These are phyloP conservation scores for Onchidella celtica DNA, from an alignment of 2,888 invertebrate species.

Conservation along the genomic window DNA sequence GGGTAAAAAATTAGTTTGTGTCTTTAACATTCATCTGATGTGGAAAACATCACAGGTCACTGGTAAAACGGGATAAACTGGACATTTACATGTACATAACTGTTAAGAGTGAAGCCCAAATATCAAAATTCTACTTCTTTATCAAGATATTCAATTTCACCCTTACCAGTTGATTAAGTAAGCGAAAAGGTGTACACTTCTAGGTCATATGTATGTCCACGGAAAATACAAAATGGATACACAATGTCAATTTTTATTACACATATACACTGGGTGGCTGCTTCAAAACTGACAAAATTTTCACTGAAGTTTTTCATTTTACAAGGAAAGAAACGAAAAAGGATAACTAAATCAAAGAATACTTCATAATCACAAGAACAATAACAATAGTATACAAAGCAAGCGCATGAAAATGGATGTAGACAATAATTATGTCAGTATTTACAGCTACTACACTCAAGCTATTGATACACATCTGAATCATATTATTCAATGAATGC, in stretches of 20 bases:
- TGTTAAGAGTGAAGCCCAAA: too few species aligned
- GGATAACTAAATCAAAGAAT: neutral
- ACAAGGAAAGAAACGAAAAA: neutral
- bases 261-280: neutral
- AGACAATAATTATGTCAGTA: neutral
- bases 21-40: neutral
- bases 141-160: too few species aligned
- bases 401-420: neutral
- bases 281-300: neutral
- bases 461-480: neutral
- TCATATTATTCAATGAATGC: neutral
- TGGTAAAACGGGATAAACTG: neutral
- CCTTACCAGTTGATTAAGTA: neutral
- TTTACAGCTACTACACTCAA: neutral
- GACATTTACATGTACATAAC: conserved; percentile 5
- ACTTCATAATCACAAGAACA: neutral
- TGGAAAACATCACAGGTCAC: conserved; percentile 18
- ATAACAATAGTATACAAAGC: neutral
- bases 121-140: too few species aligned
- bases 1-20: neutral
- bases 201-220: neutral
- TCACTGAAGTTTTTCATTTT: neutral
- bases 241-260: neutral
- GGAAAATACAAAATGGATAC: neutral
- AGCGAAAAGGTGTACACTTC: neutral